Conservation (phyloP, 2,113 vertebrate genomes). For the Callorhinus ursinus region DNA sequence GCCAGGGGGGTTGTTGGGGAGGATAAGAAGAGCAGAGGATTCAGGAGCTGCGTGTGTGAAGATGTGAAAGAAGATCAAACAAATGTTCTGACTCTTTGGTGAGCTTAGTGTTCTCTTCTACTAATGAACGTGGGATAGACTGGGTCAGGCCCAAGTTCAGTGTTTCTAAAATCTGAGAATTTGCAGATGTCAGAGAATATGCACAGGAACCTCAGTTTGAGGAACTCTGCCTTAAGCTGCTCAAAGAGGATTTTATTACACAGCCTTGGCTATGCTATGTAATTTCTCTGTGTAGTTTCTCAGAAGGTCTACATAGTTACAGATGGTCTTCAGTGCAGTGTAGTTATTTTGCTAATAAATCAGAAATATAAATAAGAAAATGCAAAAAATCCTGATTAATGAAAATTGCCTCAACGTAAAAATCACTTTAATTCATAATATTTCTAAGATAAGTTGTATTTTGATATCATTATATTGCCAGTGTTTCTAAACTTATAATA, state of each 20-base stretch:
- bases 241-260: background rate
- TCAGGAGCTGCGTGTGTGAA: background rate
- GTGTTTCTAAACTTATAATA: background rate
- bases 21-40: background rate
- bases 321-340: background rate
- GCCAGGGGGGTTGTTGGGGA: too few relatives aligned
- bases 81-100: background rate
- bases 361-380: background rate
- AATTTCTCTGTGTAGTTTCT: background rate
- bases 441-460: constrained; percentile 10
- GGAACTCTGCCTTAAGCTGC: background rate
- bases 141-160: background rate
- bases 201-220: background rate
- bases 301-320: background rate
- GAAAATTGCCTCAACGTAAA: background rate
- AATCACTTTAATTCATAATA: constrained; percentile 1
- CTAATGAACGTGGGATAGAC: background rate
- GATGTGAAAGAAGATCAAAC: background rate
- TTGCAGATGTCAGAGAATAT: background rate
- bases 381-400: background rate
- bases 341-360: background rate
- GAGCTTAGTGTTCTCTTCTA: background rate
- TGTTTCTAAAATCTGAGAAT: background rate
- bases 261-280: background rate
- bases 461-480: background rate